These are phyloP conservation scores for Smutsia gigantea DNA, from an alignment of 2,797 vertebrate species.

Conservation along the genomic window DNA sequence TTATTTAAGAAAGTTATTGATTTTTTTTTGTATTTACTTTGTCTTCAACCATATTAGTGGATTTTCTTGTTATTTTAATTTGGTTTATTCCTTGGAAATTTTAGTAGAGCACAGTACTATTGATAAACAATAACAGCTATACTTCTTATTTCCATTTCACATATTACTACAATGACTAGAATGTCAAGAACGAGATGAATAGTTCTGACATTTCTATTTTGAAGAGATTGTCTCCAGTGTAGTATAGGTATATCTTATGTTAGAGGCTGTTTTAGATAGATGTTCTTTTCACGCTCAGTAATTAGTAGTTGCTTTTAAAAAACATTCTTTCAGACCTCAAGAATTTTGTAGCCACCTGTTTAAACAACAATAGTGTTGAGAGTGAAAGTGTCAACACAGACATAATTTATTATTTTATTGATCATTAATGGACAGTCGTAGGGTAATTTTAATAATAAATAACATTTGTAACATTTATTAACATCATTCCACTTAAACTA, in stretches of 20 bases:
- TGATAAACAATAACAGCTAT: neutral
- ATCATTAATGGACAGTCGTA: neutral
- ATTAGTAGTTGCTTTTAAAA: neutral
- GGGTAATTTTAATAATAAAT: neutral
- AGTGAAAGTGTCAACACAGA: neutral
- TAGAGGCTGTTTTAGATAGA: conserved; percentile 6
- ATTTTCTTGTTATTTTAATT: conserved; percentile 8
- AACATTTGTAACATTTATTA: neutral
- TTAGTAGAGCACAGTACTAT: neutral
- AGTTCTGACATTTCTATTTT: neutral
- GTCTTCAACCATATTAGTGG: neutral
- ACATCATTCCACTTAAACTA: neutral
- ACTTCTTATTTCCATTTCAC: conserved; percentile 12
- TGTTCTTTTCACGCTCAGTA: neutral
- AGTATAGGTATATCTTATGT: neutral
- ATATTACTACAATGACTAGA: neutral
- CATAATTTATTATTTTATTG: neutral
- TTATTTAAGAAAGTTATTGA: neutral
- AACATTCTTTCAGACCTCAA: neutral
- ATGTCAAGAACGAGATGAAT: neutral
- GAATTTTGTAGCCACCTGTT: neutral
- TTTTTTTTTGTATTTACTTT: conserved; percentile 13
- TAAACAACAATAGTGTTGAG: neutral
- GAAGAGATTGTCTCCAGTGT: neutral
- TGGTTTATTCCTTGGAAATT: neutral